These are phyloP conservation scores for Botia almorhae DNA, from an alignment of 2,797 vertebrate genomes.

Conservation along the genomic window DNA sequence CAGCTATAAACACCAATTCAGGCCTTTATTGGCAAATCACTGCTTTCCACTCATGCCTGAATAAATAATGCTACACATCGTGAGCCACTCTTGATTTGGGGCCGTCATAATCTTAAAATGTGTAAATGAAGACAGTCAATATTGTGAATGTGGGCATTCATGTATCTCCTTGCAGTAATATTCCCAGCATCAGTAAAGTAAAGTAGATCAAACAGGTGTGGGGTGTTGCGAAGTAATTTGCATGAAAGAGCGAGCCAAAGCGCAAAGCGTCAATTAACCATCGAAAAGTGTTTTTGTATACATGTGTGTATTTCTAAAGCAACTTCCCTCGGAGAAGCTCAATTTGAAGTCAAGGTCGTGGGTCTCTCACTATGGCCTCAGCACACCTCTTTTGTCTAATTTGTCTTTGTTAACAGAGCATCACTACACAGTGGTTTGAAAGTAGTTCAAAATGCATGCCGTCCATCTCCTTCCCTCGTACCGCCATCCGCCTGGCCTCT, in stretches of 20 bases:
- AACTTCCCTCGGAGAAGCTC: slow-evolving; percentile 11
- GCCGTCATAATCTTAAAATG: slow-evolving; percentile 16
- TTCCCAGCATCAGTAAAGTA: slow-evolving; percentile 10
- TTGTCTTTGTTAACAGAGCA: slow-evolving; percentile 55
- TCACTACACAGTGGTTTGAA: slow-evolving; percentile 21
- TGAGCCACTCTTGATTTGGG: not conserved
- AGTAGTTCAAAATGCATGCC: slow-evolving; percentile 31
- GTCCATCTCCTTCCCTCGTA: slow-evolving; percentile 14
- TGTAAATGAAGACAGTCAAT: slow-evolving; percentile 42
- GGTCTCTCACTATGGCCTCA: slow-evolving; percentile 48
- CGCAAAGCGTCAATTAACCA: slow-evolving; percentile 24
- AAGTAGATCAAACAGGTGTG: slow-evolving; percentile 34
- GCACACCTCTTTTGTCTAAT: slow-evolving; percentile 56
- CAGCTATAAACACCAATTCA: slow-evolving; percentile 47
- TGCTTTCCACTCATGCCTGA: slow-evolving; percentile 34
- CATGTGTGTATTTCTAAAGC: slow-evolving; percentile 16
- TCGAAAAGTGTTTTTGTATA: slow-evolving; percentile 12
- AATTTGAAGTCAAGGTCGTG: slow-evolving; percentile 52
- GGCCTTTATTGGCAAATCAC: slow-evolving; percentile 48
- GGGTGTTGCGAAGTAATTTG: slow-evolving; percentile 38
- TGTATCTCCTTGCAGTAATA: slow-evolving; percentile 5
- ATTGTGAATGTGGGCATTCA: slow-evolving; percentile 10
- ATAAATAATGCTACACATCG: slow-evolving; percentile 13
- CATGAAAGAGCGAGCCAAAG: slow-evolving; percentile 2
- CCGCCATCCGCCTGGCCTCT: slow-evolving; percentile 22